Conservation (phyloP, 2,113 vertebrate species). For the Silurus meridionalis region DNA sequence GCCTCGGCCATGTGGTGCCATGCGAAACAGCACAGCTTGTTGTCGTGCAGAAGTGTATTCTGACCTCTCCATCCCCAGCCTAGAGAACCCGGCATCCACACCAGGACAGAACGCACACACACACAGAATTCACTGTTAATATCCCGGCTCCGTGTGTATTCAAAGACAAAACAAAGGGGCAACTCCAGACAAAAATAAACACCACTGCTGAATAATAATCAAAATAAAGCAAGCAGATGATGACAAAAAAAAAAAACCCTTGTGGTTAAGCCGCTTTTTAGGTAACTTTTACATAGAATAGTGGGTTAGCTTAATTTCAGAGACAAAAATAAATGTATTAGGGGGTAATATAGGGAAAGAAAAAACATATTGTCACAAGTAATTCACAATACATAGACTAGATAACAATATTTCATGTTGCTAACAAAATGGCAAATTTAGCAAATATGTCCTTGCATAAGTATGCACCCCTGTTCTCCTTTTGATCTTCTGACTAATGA, state of each 20-base stretch:
- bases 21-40: conserved; percentile 76
- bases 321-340: not conserved
- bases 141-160: conserved; percentile 15
- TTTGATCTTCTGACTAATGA: not conserved
- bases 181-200: conserved; percentile 21
- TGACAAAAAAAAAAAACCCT: not conserved
- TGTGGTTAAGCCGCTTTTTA: not conserved
- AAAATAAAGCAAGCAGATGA: conserved; percentile 13
- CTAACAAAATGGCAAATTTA: not conserved
- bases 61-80: conserved; percentile 81
- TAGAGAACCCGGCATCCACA: conserved; percentile 73
- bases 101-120: conserved; percentile 71
- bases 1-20: conserved; percentile 67
- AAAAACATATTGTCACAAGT: no score
- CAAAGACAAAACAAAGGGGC: conserved; percentile 5
- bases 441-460: not conserved
- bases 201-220: not conserved
- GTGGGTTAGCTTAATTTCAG: not conserved
- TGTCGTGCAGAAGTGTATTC: conserved; percentile 74
- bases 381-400: not conserved
- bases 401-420: not conserved
- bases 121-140: conserved; percentile 73
- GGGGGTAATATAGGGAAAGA: not conserved
- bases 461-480: not conserved
- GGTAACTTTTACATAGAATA: not conserved